Percentiles rank a stretch among this genome's conserved stretches.
Conservation (phyloP, 2,888 invertebrate genomes). For the Nymphalis urticae region DNA sequence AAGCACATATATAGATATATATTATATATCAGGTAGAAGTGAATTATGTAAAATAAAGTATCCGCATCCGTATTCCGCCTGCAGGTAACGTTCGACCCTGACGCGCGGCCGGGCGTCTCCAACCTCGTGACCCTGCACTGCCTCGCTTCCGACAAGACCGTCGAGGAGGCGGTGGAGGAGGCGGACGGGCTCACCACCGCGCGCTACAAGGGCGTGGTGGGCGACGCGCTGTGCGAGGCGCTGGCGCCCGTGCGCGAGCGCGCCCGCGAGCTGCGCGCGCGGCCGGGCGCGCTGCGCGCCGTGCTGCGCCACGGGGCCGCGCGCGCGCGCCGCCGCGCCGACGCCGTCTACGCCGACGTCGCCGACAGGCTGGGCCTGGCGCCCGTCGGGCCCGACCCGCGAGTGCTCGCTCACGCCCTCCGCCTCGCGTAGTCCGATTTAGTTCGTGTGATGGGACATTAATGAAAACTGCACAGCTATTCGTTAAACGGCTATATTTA, state of each 20-base stretch:
- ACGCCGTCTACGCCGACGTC: slow-evolving; percentile 76
- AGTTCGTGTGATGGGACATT: background rate
- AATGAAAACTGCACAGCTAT: background rate
- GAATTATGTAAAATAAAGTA: too few species aligned
- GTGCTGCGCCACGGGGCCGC: slow-evolving; percentile 84
- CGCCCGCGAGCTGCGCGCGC: slow-evolving; percentile 80
- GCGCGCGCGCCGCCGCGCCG: slow-evolving; percentile 84
- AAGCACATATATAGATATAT: too few species aligned
- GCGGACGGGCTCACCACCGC: slow-evolving; percentile 86
- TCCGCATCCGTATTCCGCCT: too few species aligned
- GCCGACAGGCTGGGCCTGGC: slow-evolving; percentile 77
- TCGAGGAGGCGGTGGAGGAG: slow-evolving; percentile 87
- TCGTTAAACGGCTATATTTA: slow-evolving; percentile 1
- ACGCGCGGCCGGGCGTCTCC: slow-evolving; percentile 90
- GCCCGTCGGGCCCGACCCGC: slow-evolving; percentile 21
- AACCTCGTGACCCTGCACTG: slow-evolving; percentile 94
- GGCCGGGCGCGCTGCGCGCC: slow-evolving; percentile 78
- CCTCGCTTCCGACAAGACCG: slow-evolving; percentile 84
- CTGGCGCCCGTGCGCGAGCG: slow-evolving; percentile 85
- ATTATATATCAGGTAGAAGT: too few species aligned
- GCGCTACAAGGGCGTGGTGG: slow-evolving; percentile 74
- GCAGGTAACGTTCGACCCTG: slow-evolving; percentile 89
- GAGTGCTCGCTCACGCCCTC: slow-evolving; percentile 13
- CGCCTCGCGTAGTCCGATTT: background rate
- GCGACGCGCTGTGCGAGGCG: slow-evolving; percentile 68